Base-by-base conservation (phyloP, 2,888 invertebrate genomes). In the Criorhina ranunculi region DNA sequence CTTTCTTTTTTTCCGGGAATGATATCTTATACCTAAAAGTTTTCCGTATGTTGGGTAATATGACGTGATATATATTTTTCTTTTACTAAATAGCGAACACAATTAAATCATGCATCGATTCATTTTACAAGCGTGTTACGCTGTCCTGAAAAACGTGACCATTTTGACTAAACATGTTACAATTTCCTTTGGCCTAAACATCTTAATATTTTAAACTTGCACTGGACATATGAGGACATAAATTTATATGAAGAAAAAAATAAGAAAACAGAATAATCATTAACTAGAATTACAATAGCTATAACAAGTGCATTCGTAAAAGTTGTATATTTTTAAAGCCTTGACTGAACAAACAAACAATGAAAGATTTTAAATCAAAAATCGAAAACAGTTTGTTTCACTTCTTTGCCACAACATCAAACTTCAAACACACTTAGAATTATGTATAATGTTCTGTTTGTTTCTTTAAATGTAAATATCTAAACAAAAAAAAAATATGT, bases 231-330 rank as follows among this genome's bases (percentile, higher is more conserved):
- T 29, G 51, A 70, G 15, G 17, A 60, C 44, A 59, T 40, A 66
- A 12, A 35, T 40, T 64, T 70, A 44, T 51, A 46, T 37, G 51
- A 31, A 31, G 24, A 40, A 35, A 51, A 49, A 35, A 49, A 37
- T 42, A 62, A 70, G 59, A 55, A n/a, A 59, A 24, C 51, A 57
- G 62, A 66, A 60, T 15, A 67, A 35, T 12, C 42, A 66, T 51
- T 55, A 79, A 64, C 70, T 82, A 86, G 57, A 78, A 80, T 70
- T 76, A 70, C 59, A 66, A 79, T 80, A 75, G 57, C 44, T 69
- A 57, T 75, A 85, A 80, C 80, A 85, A 80, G 85, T 80, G 80
- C 64, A 66, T 37, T 64, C 55, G 31, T 67, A 72, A 77, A 72
- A 12, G 9, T 55, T 46, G 35, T 24, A 9, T 67, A 9, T 79